Percentiles rank a stretch among this genome's conserved stretches.
phyloP scores from a whole-genome alignment of 30 jellyfish, hydroid and myxozoan species.

The Phacellophora camtschatica region DNA sequence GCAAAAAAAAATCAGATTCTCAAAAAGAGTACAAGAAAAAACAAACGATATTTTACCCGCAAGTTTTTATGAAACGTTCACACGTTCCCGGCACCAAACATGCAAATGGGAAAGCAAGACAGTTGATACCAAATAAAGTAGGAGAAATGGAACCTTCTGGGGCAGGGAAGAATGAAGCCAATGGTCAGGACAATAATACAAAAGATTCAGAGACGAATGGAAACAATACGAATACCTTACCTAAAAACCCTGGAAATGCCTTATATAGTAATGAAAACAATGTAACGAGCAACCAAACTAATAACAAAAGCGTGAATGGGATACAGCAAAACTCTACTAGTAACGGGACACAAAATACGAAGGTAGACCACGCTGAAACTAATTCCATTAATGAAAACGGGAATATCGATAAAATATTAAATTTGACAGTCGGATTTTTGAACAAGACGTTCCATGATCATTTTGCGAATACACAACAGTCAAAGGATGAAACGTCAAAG shows the following conservation, averaged over 20 bases:
- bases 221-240: background rate
- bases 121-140: constrained; percentile 48
- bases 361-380: background rate
- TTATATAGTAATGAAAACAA: background rate
- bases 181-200: background rate
- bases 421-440: constrained; percentile 52
- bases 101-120: constrained; percentile 17
- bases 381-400: background rate
- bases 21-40: background rate
- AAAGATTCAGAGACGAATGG: constrained; percentile 17
- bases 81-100: background rate
- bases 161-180: background rate
- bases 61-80: constrained; percentile 29
- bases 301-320: background rate
- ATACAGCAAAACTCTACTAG: background rate
- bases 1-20: background rate
- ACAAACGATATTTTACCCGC: constrained; percentile 26
- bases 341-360: background rate
- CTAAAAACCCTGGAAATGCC: constrained; percentile 20
- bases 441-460: constrained; percentile 53
- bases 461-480: background rate
- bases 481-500: background rate
- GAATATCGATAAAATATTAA: constrained; percentile 11
- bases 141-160: constrained; percentile 65
- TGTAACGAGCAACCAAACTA: background rate